Percentiles rank a stretch among this genome's conserved stretches.
phyloP scores from a whole-genome alignment of 2,797 vertebrate genomes.

The Eurystomus glaucurus region DNA sequence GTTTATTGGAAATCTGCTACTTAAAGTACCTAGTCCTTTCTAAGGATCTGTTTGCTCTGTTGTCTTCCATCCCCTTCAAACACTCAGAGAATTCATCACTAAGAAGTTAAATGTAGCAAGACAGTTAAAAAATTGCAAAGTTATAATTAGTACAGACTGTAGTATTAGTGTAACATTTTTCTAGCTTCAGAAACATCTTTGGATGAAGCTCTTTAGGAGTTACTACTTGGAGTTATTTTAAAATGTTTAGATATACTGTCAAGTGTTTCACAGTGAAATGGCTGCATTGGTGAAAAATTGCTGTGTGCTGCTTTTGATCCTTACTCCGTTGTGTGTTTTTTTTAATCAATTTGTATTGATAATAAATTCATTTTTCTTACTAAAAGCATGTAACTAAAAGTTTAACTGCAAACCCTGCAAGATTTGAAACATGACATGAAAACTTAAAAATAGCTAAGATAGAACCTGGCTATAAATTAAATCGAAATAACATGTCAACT shows the following conservation, averaged over 20 bases:
- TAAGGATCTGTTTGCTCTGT: background rate
- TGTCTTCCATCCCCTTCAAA: background rate
- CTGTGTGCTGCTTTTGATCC: slow-evolving; percentile 16
- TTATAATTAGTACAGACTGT: background rate
- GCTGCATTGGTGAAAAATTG: background rate
- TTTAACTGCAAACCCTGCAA: background rate
- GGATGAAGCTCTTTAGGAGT: background rate
- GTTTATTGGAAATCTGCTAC: background rate
- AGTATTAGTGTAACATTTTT: background rate
- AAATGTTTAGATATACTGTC: background rate
- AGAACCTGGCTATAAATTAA: slow-evolving; percentile 5
- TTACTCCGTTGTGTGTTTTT: background rate
- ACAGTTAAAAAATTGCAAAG: background rate
- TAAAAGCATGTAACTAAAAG: background rate
- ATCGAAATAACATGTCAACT: background rate
- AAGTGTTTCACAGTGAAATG: background rate
- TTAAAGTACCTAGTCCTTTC: background rate
- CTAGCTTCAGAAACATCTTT: background rate
- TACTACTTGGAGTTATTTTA: background rate
- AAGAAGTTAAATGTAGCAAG: background rate
- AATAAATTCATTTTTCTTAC: background rate
- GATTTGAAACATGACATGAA: background rate
- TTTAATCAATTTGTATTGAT: background rate
- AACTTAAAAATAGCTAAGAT: background rate
- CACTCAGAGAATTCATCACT: background rate